Conservation (phyloP, 1,140 invertebrate species). For the Paracyclopina nana region DNA sequence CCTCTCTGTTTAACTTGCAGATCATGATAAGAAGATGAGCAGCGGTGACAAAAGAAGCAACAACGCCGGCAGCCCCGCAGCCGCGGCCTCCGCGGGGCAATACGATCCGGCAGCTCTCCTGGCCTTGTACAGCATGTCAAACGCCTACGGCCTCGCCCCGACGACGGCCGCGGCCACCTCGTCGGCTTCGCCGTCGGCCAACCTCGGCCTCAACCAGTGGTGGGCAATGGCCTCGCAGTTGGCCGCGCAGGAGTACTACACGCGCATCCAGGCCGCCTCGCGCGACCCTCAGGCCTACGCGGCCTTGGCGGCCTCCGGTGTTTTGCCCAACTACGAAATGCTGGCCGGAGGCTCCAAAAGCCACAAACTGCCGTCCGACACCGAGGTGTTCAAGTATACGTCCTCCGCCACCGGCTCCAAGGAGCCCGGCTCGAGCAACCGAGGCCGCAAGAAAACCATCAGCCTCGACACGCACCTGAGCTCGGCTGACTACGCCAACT, state of each 20-base stretch:
- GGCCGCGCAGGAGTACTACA: constrained; percentile 61
- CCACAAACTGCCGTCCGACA: constrained; percentile 59
- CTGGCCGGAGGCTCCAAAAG: constrained; percentile 12
- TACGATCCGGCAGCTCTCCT: too few species aligned
- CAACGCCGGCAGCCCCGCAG: too few species aligned
- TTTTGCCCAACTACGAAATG: constrained; percentile 4
- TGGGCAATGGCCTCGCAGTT: constrained; percentile 68
- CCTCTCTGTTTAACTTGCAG: too few species aligned
- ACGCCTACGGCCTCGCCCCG: too few species aligned
- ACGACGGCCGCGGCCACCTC: background rate
- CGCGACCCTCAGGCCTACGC: constrained; percentile 15
- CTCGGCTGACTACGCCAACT: constrained; percentile 33
- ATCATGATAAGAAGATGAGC: too few species aligned
- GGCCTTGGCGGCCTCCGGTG: constrained; percentile 16
- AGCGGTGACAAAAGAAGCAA: too few species aligned
- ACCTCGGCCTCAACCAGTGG: constrained; percentile 39
- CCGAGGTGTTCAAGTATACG: constrained; percentile 69
- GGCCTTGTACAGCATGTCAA: too few species aligned
- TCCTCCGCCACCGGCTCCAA: constrained; percentile 61
- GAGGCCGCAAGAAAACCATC: constrained; percentile 63
- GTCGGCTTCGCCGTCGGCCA: constrained; percentile 3
- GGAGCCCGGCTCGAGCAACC: constrained; percentile 52
- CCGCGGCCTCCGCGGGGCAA: too few species aligned
- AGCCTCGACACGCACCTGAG: constrained; percentile 56
- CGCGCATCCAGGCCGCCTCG: constrained; percentile 38